Evolutionary conservation across 2,113 vertebrate species (phyloP).

Genomic region (Chionomys nivalis): DNA sequence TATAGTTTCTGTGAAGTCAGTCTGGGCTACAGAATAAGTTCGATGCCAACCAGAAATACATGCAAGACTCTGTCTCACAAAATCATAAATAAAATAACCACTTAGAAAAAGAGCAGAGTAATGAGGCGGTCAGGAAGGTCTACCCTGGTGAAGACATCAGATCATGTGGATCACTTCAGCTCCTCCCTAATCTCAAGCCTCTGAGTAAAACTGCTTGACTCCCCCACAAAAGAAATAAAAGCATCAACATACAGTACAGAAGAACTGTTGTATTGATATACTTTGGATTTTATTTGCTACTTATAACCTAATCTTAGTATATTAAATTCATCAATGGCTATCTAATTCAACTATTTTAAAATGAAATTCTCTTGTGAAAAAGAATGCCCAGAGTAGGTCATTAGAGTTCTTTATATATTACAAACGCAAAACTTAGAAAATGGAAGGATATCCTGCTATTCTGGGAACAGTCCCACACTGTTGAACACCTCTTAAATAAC

Average conservation of each 20-base stretch:
- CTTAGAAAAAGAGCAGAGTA: neutral
- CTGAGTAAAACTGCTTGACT: neutral
- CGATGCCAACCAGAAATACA: neutral
- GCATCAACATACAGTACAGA: slow-evolving; percentile 5
- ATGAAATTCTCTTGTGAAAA: slow-evolving; percentile 48
- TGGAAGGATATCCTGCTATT: slow-evolving; percentile 74
- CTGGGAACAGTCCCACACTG: slow-evolving; percentile 56
- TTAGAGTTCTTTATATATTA: slow-evolving; percentile 32
- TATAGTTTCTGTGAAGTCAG: neutral
- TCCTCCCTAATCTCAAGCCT: neutral
- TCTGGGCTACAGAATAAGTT: neutral
- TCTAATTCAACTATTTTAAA: slow-evolving; percentile 63
- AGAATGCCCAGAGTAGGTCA: slow-evolving; percentile 1
- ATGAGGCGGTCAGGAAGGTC: neutral
- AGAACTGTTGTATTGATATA: neutral
- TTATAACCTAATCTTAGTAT: slow-evolving; percentile 11
- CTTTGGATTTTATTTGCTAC: slow-evolving; percentile 49
- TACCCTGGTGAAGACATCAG: neutral
- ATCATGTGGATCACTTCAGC: neutral
- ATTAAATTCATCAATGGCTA: neutral
- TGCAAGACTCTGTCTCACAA: neutral
- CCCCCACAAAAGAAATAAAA: neutral
- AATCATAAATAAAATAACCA: neutral
- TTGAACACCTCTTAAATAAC: slow-evolving; percentile 55
- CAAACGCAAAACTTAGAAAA: slow-evolving; percentile 66